Evolutionary conservation across 2,113 vertebrate genomes (phyloP).

Genomic region (Ascaphus truei): DNA sequence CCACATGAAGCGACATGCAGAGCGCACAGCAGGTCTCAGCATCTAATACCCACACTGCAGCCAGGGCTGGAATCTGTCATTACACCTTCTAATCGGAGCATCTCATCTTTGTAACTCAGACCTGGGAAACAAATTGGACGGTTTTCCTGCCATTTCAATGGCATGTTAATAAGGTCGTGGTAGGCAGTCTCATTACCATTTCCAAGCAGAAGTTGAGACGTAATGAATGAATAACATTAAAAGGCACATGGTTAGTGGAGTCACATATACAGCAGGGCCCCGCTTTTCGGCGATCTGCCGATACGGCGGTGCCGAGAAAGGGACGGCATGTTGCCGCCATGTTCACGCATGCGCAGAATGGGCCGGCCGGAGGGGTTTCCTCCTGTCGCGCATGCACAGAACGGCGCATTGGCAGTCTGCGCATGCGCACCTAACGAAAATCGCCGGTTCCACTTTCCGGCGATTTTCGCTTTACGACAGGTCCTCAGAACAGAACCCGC

Average conservation of each 20-base stretch:
- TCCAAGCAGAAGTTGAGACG: background rate
- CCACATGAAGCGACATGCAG: background rate
- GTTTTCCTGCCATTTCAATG: background rate
- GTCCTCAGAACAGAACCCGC: too few species aligned
- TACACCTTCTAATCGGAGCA: background rate
- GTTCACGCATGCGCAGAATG: too few species aligned
- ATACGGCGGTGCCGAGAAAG: background rate
- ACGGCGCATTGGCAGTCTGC: too few species aligned
- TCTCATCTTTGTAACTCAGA: constrained; percentile 2
- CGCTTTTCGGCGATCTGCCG: too few species aligned
- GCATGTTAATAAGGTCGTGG: background rate
- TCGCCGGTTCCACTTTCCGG: too few species aligned
- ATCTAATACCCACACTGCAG: background rate
- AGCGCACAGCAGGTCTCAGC: background rate
- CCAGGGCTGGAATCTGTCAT: background rate
- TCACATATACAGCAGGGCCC: too few species aligned
- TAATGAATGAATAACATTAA: background rate
- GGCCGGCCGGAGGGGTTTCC: too few species aligned
- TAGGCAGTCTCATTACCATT: background rate
- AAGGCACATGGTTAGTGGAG: background rate
- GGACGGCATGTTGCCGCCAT: too few species aligned
- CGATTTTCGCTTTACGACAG: too few species aligned
- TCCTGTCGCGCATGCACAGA: too few species aligned
- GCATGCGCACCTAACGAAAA: too few species aligned
- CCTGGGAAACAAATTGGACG: constrained; percentile 1